Conservation (phyloP, 2,888 invertebrate genomes). For the Leistus spinibarbis region DNA sequence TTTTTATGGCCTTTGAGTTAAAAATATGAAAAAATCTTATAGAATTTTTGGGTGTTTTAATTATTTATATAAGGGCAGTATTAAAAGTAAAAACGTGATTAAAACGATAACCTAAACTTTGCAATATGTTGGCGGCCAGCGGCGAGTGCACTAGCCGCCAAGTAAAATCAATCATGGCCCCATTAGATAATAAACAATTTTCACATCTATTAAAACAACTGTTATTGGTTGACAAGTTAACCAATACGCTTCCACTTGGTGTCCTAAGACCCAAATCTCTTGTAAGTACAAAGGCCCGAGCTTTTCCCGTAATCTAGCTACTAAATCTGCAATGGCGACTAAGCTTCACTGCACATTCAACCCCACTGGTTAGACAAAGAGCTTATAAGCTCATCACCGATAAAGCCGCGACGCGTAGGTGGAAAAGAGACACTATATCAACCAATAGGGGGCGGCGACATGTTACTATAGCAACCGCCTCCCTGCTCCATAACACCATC, state of each 20-base stretch:
- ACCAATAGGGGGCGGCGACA: constrained; percentile 55
- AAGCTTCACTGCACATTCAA: constrained; percentile 41
- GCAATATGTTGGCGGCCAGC: too few species aligned
- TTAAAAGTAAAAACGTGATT: too few species aligned
- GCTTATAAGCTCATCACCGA: constrained; percentile 44
- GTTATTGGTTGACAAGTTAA: not conserved
- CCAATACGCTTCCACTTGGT: not conserved
- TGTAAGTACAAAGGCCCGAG: not conserved
- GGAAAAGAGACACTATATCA: constrained; percentile 58
- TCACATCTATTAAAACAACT: too few species aligned
- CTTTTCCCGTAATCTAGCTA: constrained; percentile 29
- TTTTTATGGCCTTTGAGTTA: too few species aligned
- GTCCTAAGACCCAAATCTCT: too few species aligned
- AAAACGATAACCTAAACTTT: too few species aligned
- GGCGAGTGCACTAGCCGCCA: too few species aligned
- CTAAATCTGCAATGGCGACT: constrained; percentile 33
- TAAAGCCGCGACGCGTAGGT: not conserved
- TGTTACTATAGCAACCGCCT: constrained; percentile 59
- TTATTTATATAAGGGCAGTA: too few species aligned
- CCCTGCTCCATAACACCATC: constrained; percentile 56
- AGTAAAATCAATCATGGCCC: too few species aligned
- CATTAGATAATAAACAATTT: too few species aligned
- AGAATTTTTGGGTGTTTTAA: too few species aligned
- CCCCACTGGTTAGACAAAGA: constrained; percentile 39
- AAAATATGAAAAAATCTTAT: too few species aligned